Evolutionary conservation across 2,888 invertebrate genomes (phyloP).

Genomic region (Perdita meconis): DNA sequence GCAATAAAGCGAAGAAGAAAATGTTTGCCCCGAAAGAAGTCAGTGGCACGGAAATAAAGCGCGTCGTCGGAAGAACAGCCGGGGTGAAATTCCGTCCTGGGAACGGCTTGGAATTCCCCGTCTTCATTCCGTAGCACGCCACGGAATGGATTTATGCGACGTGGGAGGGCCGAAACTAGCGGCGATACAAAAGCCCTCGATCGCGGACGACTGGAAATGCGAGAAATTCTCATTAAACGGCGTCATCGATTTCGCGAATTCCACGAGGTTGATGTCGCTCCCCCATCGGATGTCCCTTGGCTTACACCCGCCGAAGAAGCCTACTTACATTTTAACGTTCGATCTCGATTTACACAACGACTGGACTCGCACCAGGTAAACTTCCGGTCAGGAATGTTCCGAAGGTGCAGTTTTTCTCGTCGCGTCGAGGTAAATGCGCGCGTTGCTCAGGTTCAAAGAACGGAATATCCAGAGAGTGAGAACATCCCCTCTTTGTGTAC

Average conservation of each 20-base stretch:
- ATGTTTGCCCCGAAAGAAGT: not conserved
- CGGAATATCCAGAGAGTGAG: no score
- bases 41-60: constrained; percentile 23
- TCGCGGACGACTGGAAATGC: constrained; percentile 68
- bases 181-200: constrained; percentile 52
- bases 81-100: constrained; percentile 28
- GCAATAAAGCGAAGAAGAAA: not conserved
- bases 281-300: no score
- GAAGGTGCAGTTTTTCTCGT: not conserved
- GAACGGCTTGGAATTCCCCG: constrained; percentile 27
- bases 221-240: constrained; percentile 78
- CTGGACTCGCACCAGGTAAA: constrained; percentile 43
- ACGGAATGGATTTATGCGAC: constrained; percentile 42
- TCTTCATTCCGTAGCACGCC: constrained; percentile 21
- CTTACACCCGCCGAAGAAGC: constrained; percentile 61
- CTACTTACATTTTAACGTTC: constrained; percentile 58
- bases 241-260: constrained; percentile 69
- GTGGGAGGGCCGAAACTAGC: constrained; percentile 35
- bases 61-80: not conserved
- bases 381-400: not conserved
- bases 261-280: constrained; percentile 47
- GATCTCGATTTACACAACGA: constrained; percentile 61
- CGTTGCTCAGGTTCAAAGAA: no score
- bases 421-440: not conserved
- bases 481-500: no score